A percentile compares a stretch with the other conserved stretches of the same genome.
These are phyloP conservation scores for Echiichthys vipera DNA, from an alignment of 2,797 vertebrate species.

Conservation along the genomic window DNA sequence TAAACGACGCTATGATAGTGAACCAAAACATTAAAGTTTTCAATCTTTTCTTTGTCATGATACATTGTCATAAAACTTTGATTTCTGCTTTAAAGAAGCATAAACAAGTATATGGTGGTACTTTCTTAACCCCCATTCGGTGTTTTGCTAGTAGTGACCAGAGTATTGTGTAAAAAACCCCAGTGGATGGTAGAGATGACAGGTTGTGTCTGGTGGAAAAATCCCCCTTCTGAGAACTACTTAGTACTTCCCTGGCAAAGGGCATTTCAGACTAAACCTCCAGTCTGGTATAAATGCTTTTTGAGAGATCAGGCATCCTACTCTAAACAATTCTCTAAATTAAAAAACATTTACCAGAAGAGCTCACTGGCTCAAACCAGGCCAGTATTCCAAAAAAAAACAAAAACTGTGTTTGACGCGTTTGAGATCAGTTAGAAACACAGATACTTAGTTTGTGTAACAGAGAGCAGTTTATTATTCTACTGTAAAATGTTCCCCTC, in stretches of 20 bases:
- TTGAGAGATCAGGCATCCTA: constrained; percentile 13
- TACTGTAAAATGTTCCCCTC: too few species aligned
- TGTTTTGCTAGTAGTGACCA: background rate
- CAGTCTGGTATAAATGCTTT: constrained; percentile 19
- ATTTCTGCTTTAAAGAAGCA: background rate
- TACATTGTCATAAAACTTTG: background rate
- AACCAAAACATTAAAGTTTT: background rate
- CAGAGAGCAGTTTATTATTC: background rate
- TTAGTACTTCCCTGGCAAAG: background rate
- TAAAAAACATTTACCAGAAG: constrained; percentile 23
- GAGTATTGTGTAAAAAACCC: background rate
- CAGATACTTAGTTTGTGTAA: background rate
- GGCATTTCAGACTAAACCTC: constrained; percentile 20
- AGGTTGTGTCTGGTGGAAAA: constrained; percentile 24
- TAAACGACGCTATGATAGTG: background rate
- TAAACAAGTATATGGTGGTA: too few species aligned
- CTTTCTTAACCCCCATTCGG: background rate
- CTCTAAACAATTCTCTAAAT: constrained; percentile 13
- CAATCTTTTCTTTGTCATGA: background rate
- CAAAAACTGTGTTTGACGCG: background rate
- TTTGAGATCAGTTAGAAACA: background rate
- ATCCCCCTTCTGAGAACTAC: constrained; percentile 3
- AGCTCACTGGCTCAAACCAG: background rate
- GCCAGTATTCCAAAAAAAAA: too few species aligned
- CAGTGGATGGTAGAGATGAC: background rate